A percentile compares a stretch with the other conserved stretches of the same genome.
These are phyloP conservation scores for Remorina albescens DNA, from an alignment of 2,797 vertebrate species.

Conservation along the genomic window DNA sequence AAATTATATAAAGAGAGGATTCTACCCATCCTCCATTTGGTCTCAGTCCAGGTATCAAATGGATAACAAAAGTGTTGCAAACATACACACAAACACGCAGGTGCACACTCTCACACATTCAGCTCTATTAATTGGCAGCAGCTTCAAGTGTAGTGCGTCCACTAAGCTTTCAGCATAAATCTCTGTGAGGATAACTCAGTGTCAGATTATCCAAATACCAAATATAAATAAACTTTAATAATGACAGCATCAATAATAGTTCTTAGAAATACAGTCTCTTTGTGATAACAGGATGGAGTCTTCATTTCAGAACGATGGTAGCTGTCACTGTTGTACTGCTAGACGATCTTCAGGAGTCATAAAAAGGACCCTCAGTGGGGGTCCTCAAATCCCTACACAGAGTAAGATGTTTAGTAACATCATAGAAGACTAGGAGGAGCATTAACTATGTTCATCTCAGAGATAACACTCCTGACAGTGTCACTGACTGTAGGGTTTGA, in stretches of 20 bases:
- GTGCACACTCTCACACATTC: constrained; percentile 21
- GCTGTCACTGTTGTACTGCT: constrained; percentile 16
- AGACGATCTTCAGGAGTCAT: constrained; percentile 31
- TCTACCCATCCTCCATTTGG: constrained; percentile 74
- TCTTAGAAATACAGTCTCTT: constrained; percentile 57
- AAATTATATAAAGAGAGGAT: constrained; percentile 59
- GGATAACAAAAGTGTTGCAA: constrained; percentile 45
- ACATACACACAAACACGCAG: constrained; percentile 4
- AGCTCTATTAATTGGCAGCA: constrained; percentile 67
- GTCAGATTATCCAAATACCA: constrained; percentile 66
- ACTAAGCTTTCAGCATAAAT: constrained; percentile 65
- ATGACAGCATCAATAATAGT: constrained; percentile 47
- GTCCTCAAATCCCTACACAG: background rate
- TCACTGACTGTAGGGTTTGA: constrained; percentile 29
- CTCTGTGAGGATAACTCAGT: constrained; percentile 61
- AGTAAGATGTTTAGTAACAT: constrained; percentile 23
- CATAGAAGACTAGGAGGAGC: background rate
- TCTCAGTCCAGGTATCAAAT: constrained; percentile 74
- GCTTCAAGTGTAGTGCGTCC: constrained; percentile 65
- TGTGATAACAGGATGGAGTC: constrained; percentile 45
- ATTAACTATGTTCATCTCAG: constrained; percentile 19
- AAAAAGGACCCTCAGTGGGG: constrained; percentile 4
- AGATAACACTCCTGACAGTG: constrained; percentile 48
- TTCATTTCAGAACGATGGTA: constrained; percentile 44
- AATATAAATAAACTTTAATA: constrained; percentile 77